Evolutionary conservation across 2,797 vertebrate species (phyloP).

Genomic region (Sardinella longiceps): DNA sequence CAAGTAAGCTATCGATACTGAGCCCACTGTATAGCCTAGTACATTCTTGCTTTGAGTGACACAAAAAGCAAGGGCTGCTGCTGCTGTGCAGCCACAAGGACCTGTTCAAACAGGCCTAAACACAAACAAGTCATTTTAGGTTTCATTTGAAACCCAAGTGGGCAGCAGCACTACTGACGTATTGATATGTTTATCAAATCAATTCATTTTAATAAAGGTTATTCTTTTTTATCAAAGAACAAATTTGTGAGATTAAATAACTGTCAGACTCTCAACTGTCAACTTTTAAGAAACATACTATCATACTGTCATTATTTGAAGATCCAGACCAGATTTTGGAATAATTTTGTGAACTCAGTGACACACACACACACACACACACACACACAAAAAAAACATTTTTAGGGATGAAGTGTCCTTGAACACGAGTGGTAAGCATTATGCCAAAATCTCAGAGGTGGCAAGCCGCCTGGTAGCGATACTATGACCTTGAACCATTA

Average conservation of each 20-base stretch:
- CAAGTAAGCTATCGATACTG: neutral
- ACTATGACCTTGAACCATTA: constrained; percentile 9
- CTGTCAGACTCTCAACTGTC: too few species aligned
- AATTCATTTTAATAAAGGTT: too few species aligned
- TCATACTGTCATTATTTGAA: neutral
- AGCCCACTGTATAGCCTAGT: neutral
- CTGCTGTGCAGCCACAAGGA: neutral
- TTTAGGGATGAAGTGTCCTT: neutral
- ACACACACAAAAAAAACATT: neutral
- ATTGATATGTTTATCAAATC: too few species aligned
- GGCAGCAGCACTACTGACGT: neutral
- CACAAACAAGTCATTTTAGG: neutral
- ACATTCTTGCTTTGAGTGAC: neutral
- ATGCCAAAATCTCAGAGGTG: neutral
- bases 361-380: neutral
- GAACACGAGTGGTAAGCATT: neutral
- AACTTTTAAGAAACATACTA: too few species aligned
- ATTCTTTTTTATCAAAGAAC: too few species aligned
- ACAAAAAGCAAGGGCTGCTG: neutral
- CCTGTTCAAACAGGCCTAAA: neutral
- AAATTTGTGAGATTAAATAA: too few species aligned
- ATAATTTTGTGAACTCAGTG: neutral
- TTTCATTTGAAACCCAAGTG: neutral
- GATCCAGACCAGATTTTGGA: too few species aligned
- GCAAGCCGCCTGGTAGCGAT: neutral